Conservation (phyloP, 2,797 vertebrate genomes). For the Okamejei kenojei region DNA sequence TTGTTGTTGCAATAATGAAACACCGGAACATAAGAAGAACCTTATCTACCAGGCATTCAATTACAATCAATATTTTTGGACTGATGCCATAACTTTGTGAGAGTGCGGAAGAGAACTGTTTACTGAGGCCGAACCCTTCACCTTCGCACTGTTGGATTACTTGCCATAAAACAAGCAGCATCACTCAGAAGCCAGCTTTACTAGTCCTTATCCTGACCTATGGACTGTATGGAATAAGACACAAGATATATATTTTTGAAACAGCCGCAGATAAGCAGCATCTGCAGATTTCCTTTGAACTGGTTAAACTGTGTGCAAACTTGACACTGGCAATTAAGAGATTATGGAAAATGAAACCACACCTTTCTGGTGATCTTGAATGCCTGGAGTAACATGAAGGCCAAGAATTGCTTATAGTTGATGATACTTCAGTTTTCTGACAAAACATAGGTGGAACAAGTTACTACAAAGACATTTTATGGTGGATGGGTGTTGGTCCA, state of each 20-base stretch:
- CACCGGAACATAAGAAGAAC: not conserved
- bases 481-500: not conserved
- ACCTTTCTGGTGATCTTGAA: not conserved
- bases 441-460: not conserved
- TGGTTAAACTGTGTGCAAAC: not conserved
- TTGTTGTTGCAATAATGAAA: not conserved
- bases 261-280: not conserved
- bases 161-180: not conserved
- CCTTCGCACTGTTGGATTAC: not conserved
- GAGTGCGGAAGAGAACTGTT: not conserved
- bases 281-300: not conserved
- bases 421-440: not conserved
- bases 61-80: not conserved
- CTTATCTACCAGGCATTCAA: not conserved
- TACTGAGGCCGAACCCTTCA: not conserved
- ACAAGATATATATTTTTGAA: not conserved
- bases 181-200: not conserved
- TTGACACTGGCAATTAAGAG: not conserved
- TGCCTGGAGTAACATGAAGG: not conserved
- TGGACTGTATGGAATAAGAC: not conserved
- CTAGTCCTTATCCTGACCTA: not conserved
- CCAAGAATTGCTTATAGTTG: not conserved
- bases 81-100: not conserved
- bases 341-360: not conserved
- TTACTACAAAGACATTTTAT: not conserved